Conservation (phyloP, 2,797 vertebrate species). For the Muscicapa striata region DNA sequence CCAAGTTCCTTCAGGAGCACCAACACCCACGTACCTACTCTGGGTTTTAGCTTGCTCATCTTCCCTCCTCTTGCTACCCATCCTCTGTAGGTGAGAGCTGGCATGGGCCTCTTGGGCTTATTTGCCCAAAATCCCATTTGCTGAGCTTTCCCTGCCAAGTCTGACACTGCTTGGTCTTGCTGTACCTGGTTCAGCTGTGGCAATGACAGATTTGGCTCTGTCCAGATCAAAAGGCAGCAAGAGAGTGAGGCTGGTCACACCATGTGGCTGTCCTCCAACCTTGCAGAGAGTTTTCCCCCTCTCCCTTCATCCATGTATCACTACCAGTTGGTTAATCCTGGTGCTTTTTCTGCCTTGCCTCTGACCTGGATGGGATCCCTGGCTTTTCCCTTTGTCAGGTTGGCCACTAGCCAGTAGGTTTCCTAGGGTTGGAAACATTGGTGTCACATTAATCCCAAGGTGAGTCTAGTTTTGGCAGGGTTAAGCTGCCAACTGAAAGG, state of each 20-base stretch:
- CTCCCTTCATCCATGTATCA: neutral
- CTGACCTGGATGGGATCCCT: neutral
- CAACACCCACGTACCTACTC: neutral
- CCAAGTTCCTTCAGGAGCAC: neutral
- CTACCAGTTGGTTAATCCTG: neutral
- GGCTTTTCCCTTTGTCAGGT: neutral
- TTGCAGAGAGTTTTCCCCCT: neutral
- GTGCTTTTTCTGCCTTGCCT: neutral
- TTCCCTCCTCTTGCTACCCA: neutral
- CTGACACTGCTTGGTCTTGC: neutral
- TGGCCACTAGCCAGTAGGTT: neutral
- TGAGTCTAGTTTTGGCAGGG: neutral
- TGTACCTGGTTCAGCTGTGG: neutral
- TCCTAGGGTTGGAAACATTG: neutral
- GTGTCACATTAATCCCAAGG: neutral
- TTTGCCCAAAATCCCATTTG: accelerated
- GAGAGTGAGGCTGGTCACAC: neutral
- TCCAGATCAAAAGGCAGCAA: neutral
- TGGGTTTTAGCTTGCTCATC: neutral
- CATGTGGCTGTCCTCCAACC: accelerated
- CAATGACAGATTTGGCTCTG: neutral
- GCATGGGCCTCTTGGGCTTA: neutral
- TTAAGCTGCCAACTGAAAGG: neutral
- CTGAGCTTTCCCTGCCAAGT: neutral
- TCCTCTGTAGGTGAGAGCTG: neutral